Base-by-base conservation (phyloP, 2,888 invertebrate genomes). In the Lacanobia wlatinum region DNA sequence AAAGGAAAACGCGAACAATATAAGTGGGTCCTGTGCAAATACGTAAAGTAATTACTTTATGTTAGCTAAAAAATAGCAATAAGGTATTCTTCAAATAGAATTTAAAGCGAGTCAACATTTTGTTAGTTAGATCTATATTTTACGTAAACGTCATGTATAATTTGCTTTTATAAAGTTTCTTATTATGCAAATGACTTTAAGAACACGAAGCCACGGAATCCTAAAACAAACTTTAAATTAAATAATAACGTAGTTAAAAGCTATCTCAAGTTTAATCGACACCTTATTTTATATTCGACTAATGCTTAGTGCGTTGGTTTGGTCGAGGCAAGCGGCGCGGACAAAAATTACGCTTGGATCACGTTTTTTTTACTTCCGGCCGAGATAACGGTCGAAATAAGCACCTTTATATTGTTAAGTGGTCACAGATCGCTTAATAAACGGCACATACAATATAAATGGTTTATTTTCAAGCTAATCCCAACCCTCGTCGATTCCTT, bases 221-320 rank as follows among this genome's bases (percentile, higher is more conserved):
- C 88, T 89, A 90, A 92, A 92, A 91, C 92, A 92, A 93, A 93
- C 91, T 90, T 84, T 88, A 87, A 92, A 92, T 91, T 87, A 91
- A 90, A 93, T 93, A 93, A 93, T 91, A 92, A 91, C 89, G 89
- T 88, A 89, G 91, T 92, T 89, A 91, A 92, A 91, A 92, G 89
- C 90, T 94, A 95, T 95, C 94, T 94, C 78, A 83, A 89, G 90
- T 92, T 92, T 88, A 91, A 95, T 95, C 95, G 94, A 92, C 92
- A 93, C 92, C 91, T 92, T 92, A 87, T 93, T 94, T 94, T 94
- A 94, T 94, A 92, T 91, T 89, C 90, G 76, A 88, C 92, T 94
- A 93, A 94, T 92, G 92, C 92, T 92, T 88, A 91, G 87, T 90
- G 87, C 89, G 88, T 82, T 34, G 34, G 34, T 34, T 3, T 87